These are phyloP conservation scores for Coracias cyanogaster DNA, from an alignment of 2,797 vertebrate genomes.

Conservation along the genomic window DNA sequence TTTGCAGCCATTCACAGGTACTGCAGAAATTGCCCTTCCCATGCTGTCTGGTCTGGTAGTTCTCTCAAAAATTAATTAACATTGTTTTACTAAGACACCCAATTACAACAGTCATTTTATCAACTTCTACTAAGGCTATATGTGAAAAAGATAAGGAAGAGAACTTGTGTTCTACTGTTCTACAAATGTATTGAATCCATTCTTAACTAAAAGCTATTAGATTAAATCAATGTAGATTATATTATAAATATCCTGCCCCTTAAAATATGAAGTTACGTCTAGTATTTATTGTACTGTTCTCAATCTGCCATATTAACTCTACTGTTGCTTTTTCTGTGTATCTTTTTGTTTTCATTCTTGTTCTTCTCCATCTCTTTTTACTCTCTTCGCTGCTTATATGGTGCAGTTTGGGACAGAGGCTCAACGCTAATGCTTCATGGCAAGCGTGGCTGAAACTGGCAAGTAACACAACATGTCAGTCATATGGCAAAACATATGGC, in stretches of 20 bases:
- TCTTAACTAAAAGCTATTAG: not conserved
- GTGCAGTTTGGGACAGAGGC: constrained; percentile 80
- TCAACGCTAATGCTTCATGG: constrained; percentile 80
- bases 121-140: not conserved
- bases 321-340: constrained; percentile 75
- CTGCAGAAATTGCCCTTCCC: not conserved
- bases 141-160: not conserved
- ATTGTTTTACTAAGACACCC: not conserved
- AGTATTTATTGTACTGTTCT: constrained; percentile 51
- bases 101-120: not conserved
- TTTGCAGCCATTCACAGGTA: constrained; percentile 99
- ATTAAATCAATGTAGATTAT: not conserved
- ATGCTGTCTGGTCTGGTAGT: not conserved
- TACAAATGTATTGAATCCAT: not conserved
- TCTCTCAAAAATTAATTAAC: not conserved
- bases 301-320: constrained; percentile 69
- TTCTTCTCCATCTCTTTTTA: constrained; percentile 72
- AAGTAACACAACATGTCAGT: constrained; percentile 82
- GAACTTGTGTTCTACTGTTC: not conserved
- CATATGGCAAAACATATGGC: constrained; percentile 77
- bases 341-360: constrained; percentile 79
- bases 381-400: constrained; percentile 74
- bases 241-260: not conserved
- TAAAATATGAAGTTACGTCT: not conserved
- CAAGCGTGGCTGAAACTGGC: constrained; percentile 86